Base-by-base conservation (phyloP, 2,797 vertebrate species). In the Austrolebias charrua region DNA sequence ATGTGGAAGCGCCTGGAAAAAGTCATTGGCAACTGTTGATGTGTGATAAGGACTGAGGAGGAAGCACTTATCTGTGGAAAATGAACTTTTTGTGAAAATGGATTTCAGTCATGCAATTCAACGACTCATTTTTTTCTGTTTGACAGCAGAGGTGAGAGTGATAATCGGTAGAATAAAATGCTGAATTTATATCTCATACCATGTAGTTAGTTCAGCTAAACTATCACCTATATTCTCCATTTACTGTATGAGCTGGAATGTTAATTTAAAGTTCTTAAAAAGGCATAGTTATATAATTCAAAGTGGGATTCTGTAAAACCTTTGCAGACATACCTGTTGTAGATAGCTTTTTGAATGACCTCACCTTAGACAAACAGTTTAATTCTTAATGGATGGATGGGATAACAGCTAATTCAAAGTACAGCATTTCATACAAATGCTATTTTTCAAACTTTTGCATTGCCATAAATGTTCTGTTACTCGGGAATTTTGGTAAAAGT, bases 1-100 rank as follows among this genome's bases (percentile, higher is more conserved):
- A 83, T 83, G 85, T 66, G 64, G 73, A 88, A 82, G 79, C 72
- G 64, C 15, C 5, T 61, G 88, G 85, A 73, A 86, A 86, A 87
- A 87, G 81, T 80, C 79, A 70, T 79, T 59, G 70, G 63, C 69
- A 69, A 80, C 63, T 75, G 69, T 40, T 60, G 68, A 82, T 80
- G 73, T 81, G 82, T 79, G 82, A 87, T 80, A 83, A 75, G 83
- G 71, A 60, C 18, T 46, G 70, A 75, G 69, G 69, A 70, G 68
- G 65, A 65, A 73, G 60, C 76, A 60, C 61, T 85, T 88, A 80
- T 84, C 81, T 75, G 50, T 69, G 68, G 51, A 63, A 71, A 88
- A 78, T 70, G 4, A 83, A 80, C 63, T 81, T 80, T 82, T 55
- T 29, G 60, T 56, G 62, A 61, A 82, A 80, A 66, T 29, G 56